phyloP scores from a whole-genome alignment of 2,113 vertebrate genomes.

The Pseudorectes ferrugineus region DNA sequence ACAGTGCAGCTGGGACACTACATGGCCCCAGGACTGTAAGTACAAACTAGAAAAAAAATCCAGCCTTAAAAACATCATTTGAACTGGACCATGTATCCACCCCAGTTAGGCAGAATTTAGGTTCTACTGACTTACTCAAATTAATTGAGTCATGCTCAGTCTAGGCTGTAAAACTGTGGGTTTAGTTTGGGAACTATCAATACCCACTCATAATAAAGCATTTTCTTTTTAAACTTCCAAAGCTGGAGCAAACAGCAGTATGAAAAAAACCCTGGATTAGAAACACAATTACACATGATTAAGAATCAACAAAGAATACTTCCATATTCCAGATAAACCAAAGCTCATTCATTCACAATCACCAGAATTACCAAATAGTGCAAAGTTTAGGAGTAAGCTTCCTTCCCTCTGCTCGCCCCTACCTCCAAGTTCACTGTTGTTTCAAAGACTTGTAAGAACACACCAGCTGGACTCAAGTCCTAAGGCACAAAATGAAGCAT shows the following conservation, averaged over 20 bases:
- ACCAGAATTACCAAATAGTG: neutral
- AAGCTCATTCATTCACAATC: neutral
- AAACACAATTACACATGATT: neutral
- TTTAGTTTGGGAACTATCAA: neutral
- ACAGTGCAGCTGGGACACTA: neutral
- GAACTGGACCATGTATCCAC: neutral
- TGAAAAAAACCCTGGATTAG: fast-evolving
- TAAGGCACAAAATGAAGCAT: neutral
- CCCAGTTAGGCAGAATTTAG: neutral
- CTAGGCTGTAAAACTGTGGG: neutral
- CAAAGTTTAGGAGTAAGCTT: neutral
- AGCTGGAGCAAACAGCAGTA: neutral
- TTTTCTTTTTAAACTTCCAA: neutral
- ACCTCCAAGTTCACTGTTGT: neutral
- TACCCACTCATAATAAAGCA: neutral
- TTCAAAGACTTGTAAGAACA: neutral
- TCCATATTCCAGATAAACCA: neutral
- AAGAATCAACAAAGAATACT: neutral
- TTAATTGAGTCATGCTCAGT: neutral
- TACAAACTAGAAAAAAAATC: neutral
- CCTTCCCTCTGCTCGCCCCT: neutral
- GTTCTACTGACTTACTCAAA: neutral
- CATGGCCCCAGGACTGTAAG: neutral
- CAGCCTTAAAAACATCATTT: neutral
- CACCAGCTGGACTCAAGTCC: neutral